Evolutionary conservation across 2,797 vertebrate species (phyloP), one percentile per base, ranked within the genome.

Genomic region (Sebastes jordani): DNA sequence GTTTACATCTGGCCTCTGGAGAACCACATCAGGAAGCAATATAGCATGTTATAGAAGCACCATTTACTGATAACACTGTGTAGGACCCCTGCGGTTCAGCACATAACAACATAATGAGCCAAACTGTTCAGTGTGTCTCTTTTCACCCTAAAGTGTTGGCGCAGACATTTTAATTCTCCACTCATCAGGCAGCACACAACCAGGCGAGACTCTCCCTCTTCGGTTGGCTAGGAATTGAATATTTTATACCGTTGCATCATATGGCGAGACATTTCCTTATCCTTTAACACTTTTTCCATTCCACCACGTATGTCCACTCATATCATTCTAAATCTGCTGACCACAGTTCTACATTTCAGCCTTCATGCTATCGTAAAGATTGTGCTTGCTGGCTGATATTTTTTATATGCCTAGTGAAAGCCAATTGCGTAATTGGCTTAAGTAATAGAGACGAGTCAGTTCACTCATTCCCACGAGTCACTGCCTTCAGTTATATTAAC

Each of bases 71-170:
- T 71, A 36, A 55, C 30, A 2, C 23, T 76, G 69, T 64, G 52
- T 55, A 54, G 66, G 23, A 76, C 42, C 69, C 76, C 69, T 77
- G 74, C 32, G 34, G 77, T 54, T 67, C 32, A 70, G 38, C 46
- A 29, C 34, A 60, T 42, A 73, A 64, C 36, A 83, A 32, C 56
- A 76, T 74, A 76, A 81, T 79, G 77, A 82, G 42, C 36, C 27
- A 62, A 58, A 66, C 36, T 36, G 52, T 71, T 79, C 14, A 42
- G 27, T 58, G 25, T 71, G 34, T 81, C 29, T 34, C 29, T 58
- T 59, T 78, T 79, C 36, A 79, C 34, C 69, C 71, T 30, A 11
- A 36, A 29, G n/a, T 74, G 63, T 80, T 82, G 20, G 68, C 61
- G 32, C 18, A 78, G 32, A 65, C 52, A 30, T 74, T 87, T 71